phyloP scores from a whole-genome alignment of 1,140 invertebrate genomes.

The Harpegnathos saltator region DNA sequence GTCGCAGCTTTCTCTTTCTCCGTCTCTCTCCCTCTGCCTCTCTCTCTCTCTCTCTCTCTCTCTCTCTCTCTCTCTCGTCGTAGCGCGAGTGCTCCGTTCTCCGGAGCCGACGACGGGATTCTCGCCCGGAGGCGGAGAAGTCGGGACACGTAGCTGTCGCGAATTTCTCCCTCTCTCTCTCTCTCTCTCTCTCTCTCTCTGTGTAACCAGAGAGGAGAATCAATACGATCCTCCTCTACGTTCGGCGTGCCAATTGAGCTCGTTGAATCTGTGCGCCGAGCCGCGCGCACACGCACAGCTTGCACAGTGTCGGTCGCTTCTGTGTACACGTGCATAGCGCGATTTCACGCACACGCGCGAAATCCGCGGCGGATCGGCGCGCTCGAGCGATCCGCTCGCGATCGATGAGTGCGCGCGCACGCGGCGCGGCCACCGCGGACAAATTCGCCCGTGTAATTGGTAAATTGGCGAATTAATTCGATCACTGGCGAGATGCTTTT shows the following conservation, averaged over 20 bases:
- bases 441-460: conserved; percentile 86
- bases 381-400: conserved; percentile 72
- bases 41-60: too few species aligned
- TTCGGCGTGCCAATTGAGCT: conserved; percentile 84
- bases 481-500: conserved; percentile 78
- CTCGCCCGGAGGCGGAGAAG: conserved; percentile 55
- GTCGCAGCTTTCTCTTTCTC: too few species aligned
- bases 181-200: conserved; percentile 61
- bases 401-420: conserved; percentile 77
- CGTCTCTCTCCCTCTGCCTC: too few species aligned
- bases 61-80: too few species aligned
- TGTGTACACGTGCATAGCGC: conserved; percentile 54
- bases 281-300: conserved; percentile 73
- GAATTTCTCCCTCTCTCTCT: too few species aligned
- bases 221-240: conserved; percentile 81
- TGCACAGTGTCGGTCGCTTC: conserved; percentile 45
- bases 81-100: too few species aligned
- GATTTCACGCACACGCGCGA: conserved; percentile 52
- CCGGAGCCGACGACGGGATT: neutral
- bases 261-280: conserved; percentile 85
- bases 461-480: conserved; percentile 86
- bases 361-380: neutral
- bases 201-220: conserved; percentile 81
- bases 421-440: conserved; percentile 81
- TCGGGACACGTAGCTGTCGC: conserved; percentile 21